phyloP scores from a whole-genome alignment of 2,113 vertebrate genomes.

The Passer domesticus region DNA sequence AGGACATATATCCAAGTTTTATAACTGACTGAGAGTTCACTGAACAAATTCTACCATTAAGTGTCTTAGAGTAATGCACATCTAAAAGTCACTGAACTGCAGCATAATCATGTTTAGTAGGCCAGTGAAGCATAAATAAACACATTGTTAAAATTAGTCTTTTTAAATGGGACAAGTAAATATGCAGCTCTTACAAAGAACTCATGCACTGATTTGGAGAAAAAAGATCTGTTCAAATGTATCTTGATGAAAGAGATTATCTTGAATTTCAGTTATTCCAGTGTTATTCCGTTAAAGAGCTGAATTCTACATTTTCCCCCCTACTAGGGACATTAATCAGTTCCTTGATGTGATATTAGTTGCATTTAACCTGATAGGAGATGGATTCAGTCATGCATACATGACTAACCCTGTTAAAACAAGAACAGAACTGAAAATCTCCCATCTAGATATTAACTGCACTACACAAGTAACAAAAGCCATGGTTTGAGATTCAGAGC shows the following conservation, averaged over 20 bases:
- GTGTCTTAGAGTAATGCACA: not conserved
- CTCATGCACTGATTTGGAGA: not conserved
- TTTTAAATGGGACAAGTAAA: slow-evolving; percentile 21
- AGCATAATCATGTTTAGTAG: slow-evolving; percentile 17
- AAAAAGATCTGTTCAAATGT: not conserved
- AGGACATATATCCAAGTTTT: not conserved
- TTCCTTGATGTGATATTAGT: not conserved
- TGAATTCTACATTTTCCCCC: not conserved
- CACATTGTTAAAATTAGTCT: slow-evolving; percentile 1
- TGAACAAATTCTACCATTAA: not conserved
- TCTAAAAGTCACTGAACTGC: slow-evolving; percentile 36
- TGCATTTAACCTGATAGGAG: slow-evolving; percentile 36
- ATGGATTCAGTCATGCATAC: slow-evolving; percentile 9
- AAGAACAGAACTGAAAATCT: slow-evolving; percentile 10
- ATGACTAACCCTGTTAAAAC: slow-evolving; percentile 21
- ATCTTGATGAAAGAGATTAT: not conserved
- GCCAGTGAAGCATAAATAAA: slow-evolving; percentile 36
- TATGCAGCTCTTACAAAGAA: not conserved
- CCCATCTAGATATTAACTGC: not conserved
- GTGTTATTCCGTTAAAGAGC: not conserved
- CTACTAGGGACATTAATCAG: not conserved
- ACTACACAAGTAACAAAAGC: not conserved
- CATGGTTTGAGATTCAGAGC: not conserved
- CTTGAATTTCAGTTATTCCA: slow-evolving; percentile 1
- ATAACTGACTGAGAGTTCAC: slow-evolving; percentile 4